phyloP scores from a whole-genome alignment of 2,797 vertebrate genomes.

The Heteromormyrus szaboi region DNA sequence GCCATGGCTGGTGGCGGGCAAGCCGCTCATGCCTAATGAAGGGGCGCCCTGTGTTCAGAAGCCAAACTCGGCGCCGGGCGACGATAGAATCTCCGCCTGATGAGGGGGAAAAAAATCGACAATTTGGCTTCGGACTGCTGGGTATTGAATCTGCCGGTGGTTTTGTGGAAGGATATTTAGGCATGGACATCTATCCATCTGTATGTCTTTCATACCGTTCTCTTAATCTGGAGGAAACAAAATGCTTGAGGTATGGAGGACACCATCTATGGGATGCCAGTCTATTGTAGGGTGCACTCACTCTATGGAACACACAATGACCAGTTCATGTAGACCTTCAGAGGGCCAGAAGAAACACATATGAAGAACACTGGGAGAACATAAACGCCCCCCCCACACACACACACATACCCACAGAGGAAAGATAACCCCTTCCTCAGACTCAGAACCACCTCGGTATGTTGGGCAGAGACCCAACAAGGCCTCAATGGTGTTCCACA shows the following conservation, averaged over 20 bases:
- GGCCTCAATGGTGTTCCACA: not conserved
- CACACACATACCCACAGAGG: not conserved
- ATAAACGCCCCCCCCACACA: not conserved
- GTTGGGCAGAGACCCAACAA: not conserved
- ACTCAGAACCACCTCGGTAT: not conserved
- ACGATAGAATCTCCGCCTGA: not conserved
- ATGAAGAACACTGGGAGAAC: not conserved
- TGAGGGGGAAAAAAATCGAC: not conserved
- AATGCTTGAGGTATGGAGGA: not conserved
- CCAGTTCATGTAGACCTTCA: not conserved
- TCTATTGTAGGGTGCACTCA: not conserved
- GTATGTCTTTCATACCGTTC: not conserved
- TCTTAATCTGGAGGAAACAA: not conserved
- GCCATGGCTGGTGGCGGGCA: slow-evolving; percentile 66
- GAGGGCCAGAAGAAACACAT: not conserved
- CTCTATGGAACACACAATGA: not conserved
- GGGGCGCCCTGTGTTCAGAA: slow-evolving; percentile 51
- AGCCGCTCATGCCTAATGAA: slow-evolving; percentile 64
- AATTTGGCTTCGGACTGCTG: not conserved
- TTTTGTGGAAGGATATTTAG: not conserved
- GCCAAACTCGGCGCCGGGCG: not conserved
- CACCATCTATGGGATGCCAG: not conserved
- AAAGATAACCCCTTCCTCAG: not conserved
- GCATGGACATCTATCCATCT: not conserved
- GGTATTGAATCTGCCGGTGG: not conserved